Evolutionary conservation across 92 coral and sea anemone species (phyloP).

Genomic region (Parazoanthus darwini): DNA sequence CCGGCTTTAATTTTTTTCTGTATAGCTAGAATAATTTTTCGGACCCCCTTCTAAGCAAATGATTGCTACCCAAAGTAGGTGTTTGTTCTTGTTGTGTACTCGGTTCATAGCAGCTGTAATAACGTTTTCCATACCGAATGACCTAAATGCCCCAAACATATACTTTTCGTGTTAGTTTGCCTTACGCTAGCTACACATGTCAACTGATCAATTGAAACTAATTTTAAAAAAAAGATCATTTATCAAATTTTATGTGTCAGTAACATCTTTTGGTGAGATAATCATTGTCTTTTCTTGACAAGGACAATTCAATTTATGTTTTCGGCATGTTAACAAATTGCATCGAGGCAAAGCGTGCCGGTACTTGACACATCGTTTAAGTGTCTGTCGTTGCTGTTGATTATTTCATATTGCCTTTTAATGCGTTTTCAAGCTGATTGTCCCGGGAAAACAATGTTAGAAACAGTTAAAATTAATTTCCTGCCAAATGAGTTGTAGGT

Average conservation of each 20-base stretch:
- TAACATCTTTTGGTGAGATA: background rate
- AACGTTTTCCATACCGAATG: too few species aligned
- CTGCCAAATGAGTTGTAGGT: background rate
- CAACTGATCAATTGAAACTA: background rate
- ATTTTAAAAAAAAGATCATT: background rate
- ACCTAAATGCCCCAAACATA: background rate
- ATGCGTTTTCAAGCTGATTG: background rate
- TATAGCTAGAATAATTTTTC: too few species aligned
- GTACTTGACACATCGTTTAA: background rate
- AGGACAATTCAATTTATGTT: slow-evolving; percentile 6
- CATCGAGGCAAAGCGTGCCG: slow-evolving; percentile 4
- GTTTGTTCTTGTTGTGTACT: too few species aligned
- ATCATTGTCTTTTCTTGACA: background rate
- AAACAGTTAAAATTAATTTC: slow-evolving; percentile 1
- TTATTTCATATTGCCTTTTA: slow-evolving; percentile 1
- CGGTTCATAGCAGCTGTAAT: too few species aligned
- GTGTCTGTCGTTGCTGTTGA: background rate
- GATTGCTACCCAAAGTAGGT: too few species aligned
- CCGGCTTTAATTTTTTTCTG: too few species aligned
- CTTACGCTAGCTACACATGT: background rate
- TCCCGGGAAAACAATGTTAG: background rate
- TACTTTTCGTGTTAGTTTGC: background rate
- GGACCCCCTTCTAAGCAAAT: too few species aligned
- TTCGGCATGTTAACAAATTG: slow-evolving; percentile 14
- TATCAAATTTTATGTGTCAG: background rate